Evolutionary conservation across 2,797 vertebrate species (phyloP).

Genomic region (Leptodactylus fallax): DNA sequence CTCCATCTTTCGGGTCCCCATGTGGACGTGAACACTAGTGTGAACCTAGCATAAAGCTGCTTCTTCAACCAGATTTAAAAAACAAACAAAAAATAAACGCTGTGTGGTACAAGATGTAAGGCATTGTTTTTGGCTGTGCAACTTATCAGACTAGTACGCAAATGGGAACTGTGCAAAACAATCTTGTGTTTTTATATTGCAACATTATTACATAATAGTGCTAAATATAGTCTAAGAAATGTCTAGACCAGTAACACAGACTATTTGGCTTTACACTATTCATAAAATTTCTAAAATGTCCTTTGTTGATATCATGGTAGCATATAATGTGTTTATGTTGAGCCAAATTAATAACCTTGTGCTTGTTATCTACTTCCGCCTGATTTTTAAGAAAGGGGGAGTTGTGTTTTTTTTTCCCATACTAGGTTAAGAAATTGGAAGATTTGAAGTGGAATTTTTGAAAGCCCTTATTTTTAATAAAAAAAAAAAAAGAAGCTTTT

Average conservation of each 20-base stretch:
- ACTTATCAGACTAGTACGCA: background rate
- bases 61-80: background rate
- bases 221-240: background rate
- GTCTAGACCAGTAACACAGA: background rate
- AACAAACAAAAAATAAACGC: background rate
- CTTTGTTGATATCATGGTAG: background rate
- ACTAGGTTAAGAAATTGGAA: conserved; percentile 83
- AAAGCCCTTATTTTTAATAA: conserved; percentile 44
- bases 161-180: background rate
- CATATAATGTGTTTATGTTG: background rate
- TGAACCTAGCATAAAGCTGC: background rate
- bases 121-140: background rate
- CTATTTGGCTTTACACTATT: background rate
- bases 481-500: background rate
- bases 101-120: background rate
- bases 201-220: no score
- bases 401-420: conserved; percentile 71
- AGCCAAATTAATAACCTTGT: conserved; percentile 26
- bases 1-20: no score
- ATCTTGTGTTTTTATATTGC: background rate
- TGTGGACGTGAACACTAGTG: no score
- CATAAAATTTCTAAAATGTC: background rate
- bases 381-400: conserved; percentile 49
- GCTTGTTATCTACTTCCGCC: conserved; percentile 38
- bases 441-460: conserved; percentile 77